Evolutionary conservation across 2,797 vertebrate genomes (phyloP).

Genomic region (Schizopygopsis malacanthus): DNA sequence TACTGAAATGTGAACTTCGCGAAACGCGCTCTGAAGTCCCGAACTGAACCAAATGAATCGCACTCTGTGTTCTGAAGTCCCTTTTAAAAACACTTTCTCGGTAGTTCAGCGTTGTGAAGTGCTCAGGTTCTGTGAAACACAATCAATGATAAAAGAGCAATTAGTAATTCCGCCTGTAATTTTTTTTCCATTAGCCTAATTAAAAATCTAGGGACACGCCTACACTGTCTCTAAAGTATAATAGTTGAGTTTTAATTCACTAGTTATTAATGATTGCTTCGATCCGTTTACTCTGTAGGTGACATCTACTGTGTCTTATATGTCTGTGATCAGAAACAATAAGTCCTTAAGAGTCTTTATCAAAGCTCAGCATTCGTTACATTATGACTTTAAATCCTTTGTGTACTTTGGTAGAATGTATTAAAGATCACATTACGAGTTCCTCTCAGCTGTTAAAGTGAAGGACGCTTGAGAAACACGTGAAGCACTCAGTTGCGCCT

Average conservation of each 20-base stretch:
- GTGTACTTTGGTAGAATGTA: background rate
- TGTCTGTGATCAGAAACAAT: background rate
- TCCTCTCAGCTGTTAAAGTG: background rate
- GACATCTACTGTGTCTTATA: no score
- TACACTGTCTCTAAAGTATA: background rate
- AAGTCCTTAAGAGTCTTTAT: background rate
- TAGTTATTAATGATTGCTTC: background rate
- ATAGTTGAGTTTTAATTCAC: background rate
- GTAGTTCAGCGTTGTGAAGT: no score
- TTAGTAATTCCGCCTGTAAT: background rate
- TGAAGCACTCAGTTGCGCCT: slow-evolving; percentile 2
- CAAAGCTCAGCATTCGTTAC: background rate
- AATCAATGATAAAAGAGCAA: background rate
- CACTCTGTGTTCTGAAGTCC: no score
- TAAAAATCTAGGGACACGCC: background rate
- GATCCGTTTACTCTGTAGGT: background rate
- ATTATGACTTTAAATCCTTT: background rate
- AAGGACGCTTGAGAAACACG: background rate
- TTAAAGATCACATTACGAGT: background rate
- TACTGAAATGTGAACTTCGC: no score
- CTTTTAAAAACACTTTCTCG: no score
- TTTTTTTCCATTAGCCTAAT: background rate
- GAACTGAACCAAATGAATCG: no score
- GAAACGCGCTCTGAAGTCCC: no score
- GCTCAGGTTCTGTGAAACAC: no score